A percentile compares a stretch with the other conserved stretches of the same genome.
Evolutionary conservation across 2,113 vertebrate species (phyloP).

Genomic region (Tragelaphus strepsiceros): DNA sequence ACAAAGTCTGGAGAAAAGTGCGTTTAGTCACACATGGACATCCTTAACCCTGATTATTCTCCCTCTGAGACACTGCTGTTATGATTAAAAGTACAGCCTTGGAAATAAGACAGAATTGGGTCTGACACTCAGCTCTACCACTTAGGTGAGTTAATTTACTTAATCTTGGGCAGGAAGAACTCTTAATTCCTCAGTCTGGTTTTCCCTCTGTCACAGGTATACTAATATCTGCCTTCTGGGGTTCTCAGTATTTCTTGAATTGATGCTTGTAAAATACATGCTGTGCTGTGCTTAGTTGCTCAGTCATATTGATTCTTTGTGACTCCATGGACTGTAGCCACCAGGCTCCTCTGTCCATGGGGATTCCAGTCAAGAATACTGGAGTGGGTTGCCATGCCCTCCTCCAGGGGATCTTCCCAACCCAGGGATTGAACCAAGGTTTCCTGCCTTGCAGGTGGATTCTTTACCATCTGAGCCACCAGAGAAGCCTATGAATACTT

Average conservation of each 20-base stretch:
- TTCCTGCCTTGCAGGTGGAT: neutral
- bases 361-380: neutral
- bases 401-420: neutral
- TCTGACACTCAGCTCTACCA: too few relatives aligned
- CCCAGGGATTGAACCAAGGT: neutral
- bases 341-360: neutral
- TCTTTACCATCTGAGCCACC: neutral
- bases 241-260: neutral
- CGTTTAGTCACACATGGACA: fast-evolving
- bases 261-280: neutral
- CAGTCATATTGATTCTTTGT: neutral
- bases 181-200: neutral
- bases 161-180: too few relatives aligned
- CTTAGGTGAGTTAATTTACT: too few relatives aligned
- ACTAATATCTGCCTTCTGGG: neutral
- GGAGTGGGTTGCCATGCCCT: neutral
- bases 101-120: too few relatives aligned
- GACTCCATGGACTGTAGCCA: neutral
- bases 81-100: too few relatives aligned
- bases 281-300: neutral
- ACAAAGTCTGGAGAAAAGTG: too few relatives aligned
- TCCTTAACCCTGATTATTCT: too few relatives aligned
- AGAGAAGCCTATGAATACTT: neutral
- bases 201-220: neutral
- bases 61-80: too few relatives aligned